Base-by-base conservation (phyloP, 2,888 invertebrate genomes). In the Synergus umbraculus region DNA sequence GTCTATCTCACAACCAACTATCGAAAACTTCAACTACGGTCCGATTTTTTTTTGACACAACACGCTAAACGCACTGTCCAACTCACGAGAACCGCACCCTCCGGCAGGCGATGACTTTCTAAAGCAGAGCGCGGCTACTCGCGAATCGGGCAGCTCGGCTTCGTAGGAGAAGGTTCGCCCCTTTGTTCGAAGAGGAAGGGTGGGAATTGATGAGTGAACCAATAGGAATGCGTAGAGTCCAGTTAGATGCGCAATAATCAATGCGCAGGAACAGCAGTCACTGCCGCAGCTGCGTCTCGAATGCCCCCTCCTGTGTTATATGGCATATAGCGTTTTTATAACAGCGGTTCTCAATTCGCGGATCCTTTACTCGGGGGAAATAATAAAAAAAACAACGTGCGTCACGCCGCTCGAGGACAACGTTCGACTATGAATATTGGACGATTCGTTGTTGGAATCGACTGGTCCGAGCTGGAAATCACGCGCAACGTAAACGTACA, bases 221-320 rank as follows among this genome's bases (percentile, higher is more conserved):
- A 78, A 78, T 78, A 46, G 44, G 9, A 43, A 37, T 12, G 22
- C 2, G 41, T 49, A 1, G 15, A 29, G 58, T 37, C 65, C 49
- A 54, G 76, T 76, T 49, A 77, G 76, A 63, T 81, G 81, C 78
- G 78, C 76, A 63, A 60, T 13, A 49, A 22, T 43, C 22, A 44
- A 7, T 76, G 78, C 78, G 69, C 69, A 37, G 29, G 37, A 37
- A 37, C 63, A 13, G 44, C 46, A 46, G 54, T 63, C 44, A 54
- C 18, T 69, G 78, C 49, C 77, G 78, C 81, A 78, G 81, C 76
- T 78, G 80, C 76, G 81, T 76, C 76, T 76, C 76, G 76, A 81
- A 76, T 78, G 60, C 80, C 77, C 77, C 76, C 78, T 78, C 76
- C 78, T 76, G 76, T 78, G 43, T 22, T 37, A 46, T 76, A 37